Evolutionary conservation across 2,113 vertebrate genomes (phyloP), one percentile per base, ranked within the genome.

Genomic region (Symphodus melops): DNA sequence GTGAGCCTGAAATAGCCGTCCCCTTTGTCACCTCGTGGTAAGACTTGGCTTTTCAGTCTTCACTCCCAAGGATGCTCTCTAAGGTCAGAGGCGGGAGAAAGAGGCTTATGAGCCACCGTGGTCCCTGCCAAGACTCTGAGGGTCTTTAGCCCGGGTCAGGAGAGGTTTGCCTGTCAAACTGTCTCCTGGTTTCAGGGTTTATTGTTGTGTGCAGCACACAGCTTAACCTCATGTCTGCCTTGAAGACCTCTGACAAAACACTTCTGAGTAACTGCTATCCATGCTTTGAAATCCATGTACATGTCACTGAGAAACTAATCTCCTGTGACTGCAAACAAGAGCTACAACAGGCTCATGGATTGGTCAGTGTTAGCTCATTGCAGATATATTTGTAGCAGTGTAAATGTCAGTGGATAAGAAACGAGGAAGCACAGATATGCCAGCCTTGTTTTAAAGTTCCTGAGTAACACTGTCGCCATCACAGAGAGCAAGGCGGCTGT

Each of bases 1-100:
- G 2, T 39, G 75, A 75, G 71, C 69, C 58, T 56, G 64, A 87
- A 90, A 86, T 88, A 85, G 83, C 81, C 59, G 19, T 82, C 25
- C 63, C 48, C 78, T 85, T 81, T 81, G 75, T 73, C 86, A 88
- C 62, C 44, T 37, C 51, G 21, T 61, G 70, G 68, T 71, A 70
- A 76, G 83, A 80, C 65, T 53, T 74, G n/a, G 72, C 75, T 79
- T 81, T 78, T 82, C 68, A 77, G 81, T 56, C 77, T 68, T 61
- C 66, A 74, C 64, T 79, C 67, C 23, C 33, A 64, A 58, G 21
- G 75, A 70, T 79, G 60, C 49, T 76, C 68, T 68, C 46, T 67
- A 19, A 67, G 73, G 81, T 85, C 70, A 88, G 68, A 81, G 51
- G 72, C 48, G 42, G 14, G 19, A 62, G 54, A 87, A 83, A 84